phyloP scores from a whole-genome alignment of 2,888 invertebrate genomes.

The Lasioglossum calceatum region DNA sequence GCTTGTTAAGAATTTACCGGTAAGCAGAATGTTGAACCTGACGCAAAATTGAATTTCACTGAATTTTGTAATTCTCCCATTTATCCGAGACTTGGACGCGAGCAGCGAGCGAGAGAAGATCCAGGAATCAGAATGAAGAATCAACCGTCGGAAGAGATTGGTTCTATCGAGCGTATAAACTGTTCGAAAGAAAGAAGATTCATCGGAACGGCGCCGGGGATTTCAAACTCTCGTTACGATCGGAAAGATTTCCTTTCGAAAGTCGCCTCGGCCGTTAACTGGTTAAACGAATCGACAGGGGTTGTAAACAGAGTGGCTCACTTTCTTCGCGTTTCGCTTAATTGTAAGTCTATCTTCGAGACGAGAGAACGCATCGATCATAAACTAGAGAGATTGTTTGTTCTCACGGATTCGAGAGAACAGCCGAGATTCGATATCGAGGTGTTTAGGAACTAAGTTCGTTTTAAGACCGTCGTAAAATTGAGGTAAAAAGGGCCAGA shows the following conservation, averaged over 20 bases:
- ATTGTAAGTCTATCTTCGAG: neutral
- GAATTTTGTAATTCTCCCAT: neutral
- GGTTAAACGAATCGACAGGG: neutral
- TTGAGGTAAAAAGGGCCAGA: neutral
- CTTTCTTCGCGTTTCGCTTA: neutral
- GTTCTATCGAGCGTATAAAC: neutral
- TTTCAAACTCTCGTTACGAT: constrained; percentile 2
- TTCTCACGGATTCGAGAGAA: neutral
- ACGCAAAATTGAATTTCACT: neutral
- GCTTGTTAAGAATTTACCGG: too few species aligned
- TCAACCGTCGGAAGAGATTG: neutral
- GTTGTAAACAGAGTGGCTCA: neutral
- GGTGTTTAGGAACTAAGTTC: neutral
- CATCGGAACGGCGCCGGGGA: neutral
- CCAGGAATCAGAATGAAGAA: neutral
- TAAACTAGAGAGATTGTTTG: neutral
- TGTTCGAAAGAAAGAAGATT: neutral
- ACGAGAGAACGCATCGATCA: neutral
- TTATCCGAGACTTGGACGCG: neutral
- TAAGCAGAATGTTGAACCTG: too few species aligned
- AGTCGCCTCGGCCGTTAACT: neutral
- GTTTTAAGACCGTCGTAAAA: neutral
- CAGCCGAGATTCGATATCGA: neutral
- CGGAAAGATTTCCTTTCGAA: neutral
- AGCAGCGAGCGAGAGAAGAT: too few species aligned